Conservation (phyloP, 2,888 invertebrate species). For the Crossocerus cetratus region DNA sequence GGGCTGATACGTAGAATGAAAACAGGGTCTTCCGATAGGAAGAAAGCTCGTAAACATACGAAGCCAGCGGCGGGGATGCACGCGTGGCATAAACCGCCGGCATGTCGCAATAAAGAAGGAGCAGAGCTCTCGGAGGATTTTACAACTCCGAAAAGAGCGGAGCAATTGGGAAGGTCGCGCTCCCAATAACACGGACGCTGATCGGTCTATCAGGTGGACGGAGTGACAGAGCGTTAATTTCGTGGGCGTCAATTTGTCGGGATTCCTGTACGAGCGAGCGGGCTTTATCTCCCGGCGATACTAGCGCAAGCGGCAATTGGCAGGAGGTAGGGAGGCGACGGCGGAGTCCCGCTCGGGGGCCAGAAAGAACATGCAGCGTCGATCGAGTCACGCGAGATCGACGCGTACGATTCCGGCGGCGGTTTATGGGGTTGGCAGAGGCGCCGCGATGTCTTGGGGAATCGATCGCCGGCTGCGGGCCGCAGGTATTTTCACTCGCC, state of each 20-base stretch:
- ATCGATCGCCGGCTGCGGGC: slow-evolving; percentile 44
- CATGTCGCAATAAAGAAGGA: too few relatives aligned
- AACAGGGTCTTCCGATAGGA: slow-evolving; percentile 30
- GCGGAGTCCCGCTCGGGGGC: too few relatives aligned
- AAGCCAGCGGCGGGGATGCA: background rate
- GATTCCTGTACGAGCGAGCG: slow-evolving; percentile 10
- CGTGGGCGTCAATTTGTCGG: slow-evolving; percentile 18
- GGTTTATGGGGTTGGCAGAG: slow-evolving; percentile 52
- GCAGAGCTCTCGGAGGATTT: too few relatives aligned
- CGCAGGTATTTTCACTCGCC: slow-evolving; percentile 18
- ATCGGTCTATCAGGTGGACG: slow-evolving; percentile 19
- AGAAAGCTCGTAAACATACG: slow-evolving; percentile 32
- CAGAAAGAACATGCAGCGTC: slow-evolving; percentile 11
- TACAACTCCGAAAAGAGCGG: too few relatives aligned
- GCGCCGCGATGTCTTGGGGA: slow-evolving; percentile 65
- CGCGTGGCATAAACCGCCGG: too few relatives aligned
- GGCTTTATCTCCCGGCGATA: slow-evolving; percentile 11
- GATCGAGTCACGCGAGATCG: slow-evolving; percentile 57
- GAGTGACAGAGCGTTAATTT: slow-evolving; percentile 20
- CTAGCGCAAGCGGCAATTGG: slow-evolving; percentile 11
- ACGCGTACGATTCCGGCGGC: slow-evolving; percentile 43
- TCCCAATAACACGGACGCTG: too few relatives aligned
- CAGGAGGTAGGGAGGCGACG: too few relatives aligned
- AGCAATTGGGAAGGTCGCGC: too few relatives aligned
- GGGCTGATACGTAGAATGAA: slow-evolving; percentile 2